Conservation (phyloP, 2,888 invertebrate species). For the Nemurella pictetii region DNA sequence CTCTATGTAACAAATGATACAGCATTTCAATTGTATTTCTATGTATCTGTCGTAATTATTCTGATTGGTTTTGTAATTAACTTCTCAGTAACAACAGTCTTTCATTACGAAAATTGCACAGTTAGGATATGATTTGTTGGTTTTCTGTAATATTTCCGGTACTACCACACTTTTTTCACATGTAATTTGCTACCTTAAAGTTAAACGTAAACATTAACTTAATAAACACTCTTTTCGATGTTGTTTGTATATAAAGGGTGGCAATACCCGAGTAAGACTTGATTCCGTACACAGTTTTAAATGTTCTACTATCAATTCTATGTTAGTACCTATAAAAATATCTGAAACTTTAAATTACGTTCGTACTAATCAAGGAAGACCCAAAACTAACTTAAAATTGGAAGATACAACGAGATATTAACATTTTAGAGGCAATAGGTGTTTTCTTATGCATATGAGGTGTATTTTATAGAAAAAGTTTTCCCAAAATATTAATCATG, state of each 20-base stretch:
- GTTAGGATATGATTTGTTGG: conserved; percentile 21
- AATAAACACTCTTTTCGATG: neutral
- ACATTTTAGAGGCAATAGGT: no score
- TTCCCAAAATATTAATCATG: no score
- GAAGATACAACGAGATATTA: no score
- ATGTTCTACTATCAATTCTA: no score
- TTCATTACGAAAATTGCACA: conserved; percentile 26
- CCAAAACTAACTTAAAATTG: no score
- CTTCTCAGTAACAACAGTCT: conserved; percentile 19
- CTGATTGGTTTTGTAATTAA: conserved; percentile 14
- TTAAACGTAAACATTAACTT: conserved; percentile 2
- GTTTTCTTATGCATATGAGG: no score
- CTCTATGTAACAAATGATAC: conserved; percentile 25
- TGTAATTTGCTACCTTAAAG: neutral
- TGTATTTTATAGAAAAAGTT: no score
- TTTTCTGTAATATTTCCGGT: neutral
- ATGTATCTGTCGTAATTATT: conserved; percentile 24
- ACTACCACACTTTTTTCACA: neutral
- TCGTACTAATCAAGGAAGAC: no score
- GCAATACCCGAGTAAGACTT: conserved; percentile 3
- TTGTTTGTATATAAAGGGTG: conserved; percentile 5
- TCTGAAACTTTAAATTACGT: no score
- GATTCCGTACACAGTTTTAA: neutral
- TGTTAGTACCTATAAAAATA: no score
- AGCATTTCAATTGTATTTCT: conserved; percentile 20